Base-by-base conservation (phyloP, 2,113 vertebrate species). In the Drymodes brunneopygia region DNA sequence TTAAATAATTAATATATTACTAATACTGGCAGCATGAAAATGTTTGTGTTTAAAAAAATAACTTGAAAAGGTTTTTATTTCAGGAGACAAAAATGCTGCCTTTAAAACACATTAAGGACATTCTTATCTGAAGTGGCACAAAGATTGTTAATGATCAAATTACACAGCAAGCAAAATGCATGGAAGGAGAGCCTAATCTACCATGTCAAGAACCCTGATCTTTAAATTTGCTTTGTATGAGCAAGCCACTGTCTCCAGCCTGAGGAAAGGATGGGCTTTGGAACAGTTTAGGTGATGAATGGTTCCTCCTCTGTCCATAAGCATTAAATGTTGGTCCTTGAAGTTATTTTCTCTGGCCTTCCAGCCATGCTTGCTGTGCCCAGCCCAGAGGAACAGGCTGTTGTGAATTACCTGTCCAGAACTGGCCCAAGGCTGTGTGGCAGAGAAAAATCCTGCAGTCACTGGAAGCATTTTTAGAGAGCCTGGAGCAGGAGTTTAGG, bases 1-100 rank as follows among this genome's bases (percentile, higher is more conserved):
- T 95, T 96, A 96, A 97, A 96, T 97, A 88, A 94, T 96, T 89
- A 90, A 81, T 78, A 82, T 71, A 74, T 95, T 73, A 40, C 56
- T 66, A 69, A 57, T 81, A 29, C 62, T 83, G 80, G 57, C 87
- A 92, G 44, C 44, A 54, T 54, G 58, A 90, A 62, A 54, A n/a
- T 56, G 31, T 96, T 95, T 60, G 48, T 94, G 48, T 72, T 95
- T 33, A 35, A 67, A 89, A 70, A 94, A 80, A 28, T 20, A 73
- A 74, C 17, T 66, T 56, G 60, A 58, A 57, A 70, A 66, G 15
- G 2, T 40, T 96, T 96, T 70, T 81, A 95, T 91, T 90, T 94
- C 36, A 50, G 48, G 45, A 91, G 64, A 48, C 96, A 86, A 80
- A 90, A 92, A 35, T 20, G 57, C 44, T 78, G 45, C 70, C 27